phyloP scores from a whole-genome alignment of 2,797 vertebrate genomes.

The Poliocrania exsul region DNA sequence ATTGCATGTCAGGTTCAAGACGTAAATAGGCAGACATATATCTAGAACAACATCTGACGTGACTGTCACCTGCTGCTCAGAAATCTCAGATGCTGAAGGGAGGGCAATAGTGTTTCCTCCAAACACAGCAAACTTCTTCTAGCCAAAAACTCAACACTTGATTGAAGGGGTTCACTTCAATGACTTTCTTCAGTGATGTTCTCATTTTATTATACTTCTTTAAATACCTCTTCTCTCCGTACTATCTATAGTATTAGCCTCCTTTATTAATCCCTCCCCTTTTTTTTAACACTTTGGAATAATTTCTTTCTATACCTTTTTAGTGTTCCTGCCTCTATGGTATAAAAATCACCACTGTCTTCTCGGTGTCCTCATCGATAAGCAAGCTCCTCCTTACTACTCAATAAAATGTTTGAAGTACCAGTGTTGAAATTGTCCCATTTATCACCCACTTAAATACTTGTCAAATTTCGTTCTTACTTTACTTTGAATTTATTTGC shows the following conservation, averaged over 20 bases:
- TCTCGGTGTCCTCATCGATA: background rate
- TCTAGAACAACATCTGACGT: background rate
- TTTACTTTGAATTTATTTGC: background rate
- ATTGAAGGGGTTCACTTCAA: background rate
- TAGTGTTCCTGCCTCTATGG: background rate
- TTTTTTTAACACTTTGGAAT: background rate
- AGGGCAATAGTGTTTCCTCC: background rate
- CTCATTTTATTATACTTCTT: background rate
- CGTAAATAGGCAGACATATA: background rate
- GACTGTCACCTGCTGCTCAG: background rate
- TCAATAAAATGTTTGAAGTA: background rate
- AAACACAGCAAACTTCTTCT: fast-evolving
- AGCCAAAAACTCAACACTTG: background rate
- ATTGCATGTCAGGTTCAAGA: background rate
- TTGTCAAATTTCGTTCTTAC: background rate
- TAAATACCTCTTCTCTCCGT: background rate
- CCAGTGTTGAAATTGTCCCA: background rate
- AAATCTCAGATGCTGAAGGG: background rate
- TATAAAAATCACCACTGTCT: background rate
- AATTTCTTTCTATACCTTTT: background rate
- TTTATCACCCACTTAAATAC: background rate
- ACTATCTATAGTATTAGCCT: background rate
- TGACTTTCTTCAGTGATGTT: background rate
- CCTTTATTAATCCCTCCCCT: fast-evolving
- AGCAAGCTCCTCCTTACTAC: background rate